Conservation (phyloP, 2,888 invertebrate species). For the Eristalis arbustorum region DNA sequence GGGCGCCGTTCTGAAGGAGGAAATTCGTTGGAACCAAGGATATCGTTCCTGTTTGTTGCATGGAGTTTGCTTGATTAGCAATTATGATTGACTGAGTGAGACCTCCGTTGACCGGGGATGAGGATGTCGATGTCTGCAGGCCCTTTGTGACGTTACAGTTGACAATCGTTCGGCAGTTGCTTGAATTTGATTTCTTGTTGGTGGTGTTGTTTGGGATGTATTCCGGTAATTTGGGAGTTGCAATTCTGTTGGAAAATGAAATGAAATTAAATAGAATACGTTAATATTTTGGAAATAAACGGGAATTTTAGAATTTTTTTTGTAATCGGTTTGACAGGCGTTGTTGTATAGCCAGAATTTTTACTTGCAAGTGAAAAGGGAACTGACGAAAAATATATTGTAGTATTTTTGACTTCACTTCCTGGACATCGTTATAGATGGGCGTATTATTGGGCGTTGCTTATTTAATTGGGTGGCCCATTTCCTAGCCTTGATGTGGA, state of each 20-base stretch:
- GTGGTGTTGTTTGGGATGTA: constrained; percentile 70
- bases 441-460: no score
- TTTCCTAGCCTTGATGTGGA: no score
- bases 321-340: no score
- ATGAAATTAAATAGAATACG: background rate
- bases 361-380: no score
- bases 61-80: constrained; percentile 44
- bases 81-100: constrained; percentile 64
- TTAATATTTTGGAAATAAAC: background rate
- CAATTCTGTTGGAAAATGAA: background rate
- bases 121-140: constrained; percentile 41
- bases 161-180: constrained; percentile 64
- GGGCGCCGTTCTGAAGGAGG: constrained; percentile 76
- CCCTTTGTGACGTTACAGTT: constrained; percentile 39
- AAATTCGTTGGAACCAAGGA: constrained; percentile 80
- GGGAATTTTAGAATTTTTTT: no score
- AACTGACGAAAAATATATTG: no score
- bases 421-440: no score
- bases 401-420: no score
- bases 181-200: constrained; percentile 66
- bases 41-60: constrained; percentile 75
- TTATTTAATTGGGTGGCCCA: no score
- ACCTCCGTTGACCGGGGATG: constrained; percentile 50
- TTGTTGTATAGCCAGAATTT: no score
- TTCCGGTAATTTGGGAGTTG: constrained; percentile 73